A percentile compares a stretch with the other conserved stretches of the same genome.
Conservation (phyloP, 2,888 invertebrate genomes). For the Aromia moschata region DNA sequence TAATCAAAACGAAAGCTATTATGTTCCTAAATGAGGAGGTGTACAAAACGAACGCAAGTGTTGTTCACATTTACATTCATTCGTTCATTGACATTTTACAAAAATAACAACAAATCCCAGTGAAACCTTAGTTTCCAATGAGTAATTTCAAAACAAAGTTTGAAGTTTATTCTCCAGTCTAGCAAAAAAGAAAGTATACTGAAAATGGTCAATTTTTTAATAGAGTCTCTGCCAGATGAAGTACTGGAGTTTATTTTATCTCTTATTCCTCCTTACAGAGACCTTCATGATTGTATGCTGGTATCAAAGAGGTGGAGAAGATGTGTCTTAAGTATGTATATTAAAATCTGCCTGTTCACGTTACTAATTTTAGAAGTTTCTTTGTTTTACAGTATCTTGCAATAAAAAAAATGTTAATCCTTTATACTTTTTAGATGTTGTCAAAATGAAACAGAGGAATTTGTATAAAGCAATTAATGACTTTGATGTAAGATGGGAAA, state of each 20-base stretch:
- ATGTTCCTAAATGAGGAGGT: too few relatives aligned
- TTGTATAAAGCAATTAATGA: constrained; percentile 80
- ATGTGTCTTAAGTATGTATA: constrained; percentile 84
- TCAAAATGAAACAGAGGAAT: constrained; percentile 76
- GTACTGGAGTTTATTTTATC: constrained; percentile 91
- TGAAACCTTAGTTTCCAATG: constrained; percentile 19
- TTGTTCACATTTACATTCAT: too few relatives aligned
- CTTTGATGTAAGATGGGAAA: constrained; percentile 81
- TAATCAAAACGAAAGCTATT: too few relatives aligned
- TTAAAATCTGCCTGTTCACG: constrained; percentile 26
- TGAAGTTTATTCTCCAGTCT: constrained; percentile 3
- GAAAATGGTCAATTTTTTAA: constrained; percentile 47
- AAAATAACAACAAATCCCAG: constrained; percentile 29
- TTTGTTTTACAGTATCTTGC: constrained; percentile 22
- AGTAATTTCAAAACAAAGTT: constrained; percentile 15
- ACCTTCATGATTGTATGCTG: constrained; percentile 84
- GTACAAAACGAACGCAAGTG: too few relatives aligned
- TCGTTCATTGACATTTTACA: constrained; percentile 17
- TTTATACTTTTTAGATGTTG: constrained; percentile 72
- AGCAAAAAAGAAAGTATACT: constrained; percentile 3
- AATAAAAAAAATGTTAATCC: too few relatives aligned
- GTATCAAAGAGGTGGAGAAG: constrained; percentile 90
- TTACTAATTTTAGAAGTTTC: constrained; percentile 43
- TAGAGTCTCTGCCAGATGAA: constrained; percentile 89
- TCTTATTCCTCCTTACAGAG: constrained; percentile 89